Evolutionary conservation across 2,888 invertebrate genomes (phyloP).

Genomic region (Tuta absoluta): DNA sequence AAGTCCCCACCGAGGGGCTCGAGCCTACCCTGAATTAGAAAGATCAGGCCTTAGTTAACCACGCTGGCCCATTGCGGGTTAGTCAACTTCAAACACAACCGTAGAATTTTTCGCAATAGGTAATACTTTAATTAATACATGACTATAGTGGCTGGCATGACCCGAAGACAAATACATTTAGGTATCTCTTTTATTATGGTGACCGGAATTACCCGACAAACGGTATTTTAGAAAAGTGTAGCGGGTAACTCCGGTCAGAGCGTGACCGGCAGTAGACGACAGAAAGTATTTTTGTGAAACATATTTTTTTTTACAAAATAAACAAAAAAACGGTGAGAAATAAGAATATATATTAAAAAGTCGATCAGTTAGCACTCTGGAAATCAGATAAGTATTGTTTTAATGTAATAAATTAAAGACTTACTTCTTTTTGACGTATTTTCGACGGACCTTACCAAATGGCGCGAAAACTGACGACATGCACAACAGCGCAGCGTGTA

Average conservation of each 20-base stretch:
- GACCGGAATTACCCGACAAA: background rate
- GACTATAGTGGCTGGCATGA: background rate
- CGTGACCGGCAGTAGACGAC: conserved; percentile 6
- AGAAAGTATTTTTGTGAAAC: background rate
- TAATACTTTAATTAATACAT: background rate
- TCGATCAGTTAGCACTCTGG: background rate
- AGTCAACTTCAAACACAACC: too few species aligned
- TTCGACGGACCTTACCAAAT: background rate
- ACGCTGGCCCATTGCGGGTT: too few species aligned
- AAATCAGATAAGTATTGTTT: background rate
- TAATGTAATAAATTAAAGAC: background rate
- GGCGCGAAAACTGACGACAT: background rate
- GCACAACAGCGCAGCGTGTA: background rate
- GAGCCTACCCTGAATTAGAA: too few species aligned
- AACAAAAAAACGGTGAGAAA: background rate
- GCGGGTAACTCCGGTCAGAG: conserved; percentile 4
- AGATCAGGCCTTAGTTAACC: too few species aligned
- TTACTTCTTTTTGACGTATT: background rate
- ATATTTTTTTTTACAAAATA: background rate
- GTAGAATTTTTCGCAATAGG: background rate
- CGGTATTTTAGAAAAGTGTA: background rate
- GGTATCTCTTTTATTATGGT: background rate
- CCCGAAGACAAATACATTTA: background rate
- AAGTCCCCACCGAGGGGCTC: background rate
- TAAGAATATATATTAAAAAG: conserved; percentile 5